A percentile compares a stretch with the other conserved stretches of the same genome.
Conservation (phyloP, 2,797 vertebrate genomes). For the Anabas testudineus region DNA sequence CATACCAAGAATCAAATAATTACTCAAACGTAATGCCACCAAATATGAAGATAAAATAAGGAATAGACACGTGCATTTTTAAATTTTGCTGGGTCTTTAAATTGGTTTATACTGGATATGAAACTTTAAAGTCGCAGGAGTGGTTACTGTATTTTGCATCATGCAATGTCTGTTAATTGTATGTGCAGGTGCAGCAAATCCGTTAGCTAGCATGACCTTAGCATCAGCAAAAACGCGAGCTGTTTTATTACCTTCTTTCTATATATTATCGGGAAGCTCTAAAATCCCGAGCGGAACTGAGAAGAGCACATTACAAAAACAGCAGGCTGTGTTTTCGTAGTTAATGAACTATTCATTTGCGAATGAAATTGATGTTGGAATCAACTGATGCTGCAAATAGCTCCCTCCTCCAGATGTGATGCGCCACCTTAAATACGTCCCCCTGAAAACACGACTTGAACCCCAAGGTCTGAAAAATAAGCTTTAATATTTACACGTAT, state of each 20-base stretch:
- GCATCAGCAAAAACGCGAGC: slow-evolving; percentile 49
- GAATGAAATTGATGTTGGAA: slow-evolving; percentile 40
- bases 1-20: background rate
- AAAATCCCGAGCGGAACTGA: slow-evolving; percentile 45
- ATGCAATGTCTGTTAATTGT: slow-evolving; percentile 27
- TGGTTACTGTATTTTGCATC: background rate
- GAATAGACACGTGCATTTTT: background rate
- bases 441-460: slow-evolving; percentile 29
- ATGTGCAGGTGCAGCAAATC: slow-evolving; percentile 57
- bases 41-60: background rate
- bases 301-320: slow-evolving; percentile 44
- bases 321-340: slow-evolving; percentile 25
- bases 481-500: too few relatives aligned
- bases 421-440: slow-evolving; percentile 53
- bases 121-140: background rate
- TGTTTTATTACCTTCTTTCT: slow-evolving; percentile 44
- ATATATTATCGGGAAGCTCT: slow-evolving; percentile 35
- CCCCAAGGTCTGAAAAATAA: background rate
- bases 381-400: slow-evolving; percentile 59
- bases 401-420: slow-evolving; percentile 57
- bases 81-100: background rate
- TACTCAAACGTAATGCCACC: background rate
- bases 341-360: background rate
- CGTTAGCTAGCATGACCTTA: slow-evolving; percentile 83
- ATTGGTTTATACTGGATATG: background rate